Evolutionary conservation across 1,140 invertebrate species (phyloP).

Genomic region (Danaus melanippus): DNA sequence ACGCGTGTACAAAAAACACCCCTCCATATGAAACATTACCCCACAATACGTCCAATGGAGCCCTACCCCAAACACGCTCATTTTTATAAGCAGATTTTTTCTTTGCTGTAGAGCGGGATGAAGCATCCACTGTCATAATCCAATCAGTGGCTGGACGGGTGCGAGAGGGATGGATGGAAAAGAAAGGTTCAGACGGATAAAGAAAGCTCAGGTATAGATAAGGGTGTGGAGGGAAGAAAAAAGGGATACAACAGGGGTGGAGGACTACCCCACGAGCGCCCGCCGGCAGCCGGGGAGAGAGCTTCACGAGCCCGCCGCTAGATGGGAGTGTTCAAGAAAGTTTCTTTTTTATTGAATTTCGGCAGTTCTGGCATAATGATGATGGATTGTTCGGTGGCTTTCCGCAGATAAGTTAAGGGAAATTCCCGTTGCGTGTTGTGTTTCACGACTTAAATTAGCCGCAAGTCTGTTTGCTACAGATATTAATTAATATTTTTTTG

Average conservation of each 20-base stretch:
- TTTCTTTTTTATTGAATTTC: slow-evolving; percentile 68
- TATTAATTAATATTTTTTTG: too few relatives aligned
- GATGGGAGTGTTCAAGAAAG: slow-evolving; percentile 59
- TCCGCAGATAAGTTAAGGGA: slow-evolving; percentile 63
- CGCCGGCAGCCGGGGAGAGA: slow-evolving; percentile 17
- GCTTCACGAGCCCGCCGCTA: slow-evolving; percentile 50
- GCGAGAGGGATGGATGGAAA: slow-evolving; percentile 52
- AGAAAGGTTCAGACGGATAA: slow-evolving; percentile 66
- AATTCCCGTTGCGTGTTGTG: slow-evolving; percentile 57
- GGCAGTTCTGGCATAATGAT: slow-evolving; percentile 67
- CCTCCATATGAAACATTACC: slow-evolving; percentile 67
- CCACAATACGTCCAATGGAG: slow-evolving; percentile 60
- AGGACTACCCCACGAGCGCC: slow-evolving; percentile 32
- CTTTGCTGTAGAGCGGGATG: slow-evolving; percentile 43
- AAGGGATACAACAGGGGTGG: slow-evolving; percentile 64
- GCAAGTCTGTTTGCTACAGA: slow-evolving; percentile 11
- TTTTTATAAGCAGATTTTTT: slow-evolving; percentile 69
- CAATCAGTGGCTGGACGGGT: slow-evolving; percentile 11
- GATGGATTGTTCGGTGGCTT: slow-evolving; percentile 66
- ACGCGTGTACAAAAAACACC: slow-evolving; percentile 61
- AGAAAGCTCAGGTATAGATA: slow-evolving; percentile 69
- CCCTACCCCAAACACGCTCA: slow-evolving; percentile 53
- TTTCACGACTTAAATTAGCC: slow-evolving; percentile 60
- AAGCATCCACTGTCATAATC: slow-evolving; percentile 27
- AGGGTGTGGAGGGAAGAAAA: slow-evolving; percentile 67